Base-by-base conservation (phyloP, 1,140 invertebrate species). In the Muscidifurax raptorellus region DNA sequence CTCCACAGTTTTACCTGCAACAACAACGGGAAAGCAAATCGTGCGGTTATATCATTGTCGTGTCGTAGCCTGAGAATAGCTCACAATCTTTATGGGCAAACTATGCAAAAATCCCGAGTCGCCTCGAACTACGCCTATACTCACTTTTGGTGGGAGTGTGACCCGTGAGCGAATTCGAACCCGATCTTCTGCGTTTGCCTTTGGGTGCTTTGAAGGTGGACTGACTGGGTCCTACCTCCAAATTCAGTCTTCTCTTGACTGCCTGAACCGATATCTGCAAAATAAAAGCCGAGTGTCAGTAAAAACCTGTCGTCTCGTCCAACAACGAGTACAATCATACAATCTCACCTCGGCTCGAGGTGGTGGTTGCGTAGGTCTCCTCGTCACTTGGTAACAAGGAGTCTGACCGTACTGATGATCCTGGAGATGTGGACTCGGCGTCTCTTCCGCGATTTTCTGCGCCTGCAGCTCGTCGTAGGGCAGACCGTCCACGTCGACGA, bases 401-500 rank as follows among this genome's bases (percentile, higher is more conserved):
- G 96, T 97, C 86, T 96, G 96, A 72, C 96, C 96, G 92, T 97
- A 97, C 83, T 96, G 96, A 91, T 97, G 97, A 92, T 97, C 97
- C 85, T 97, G 94, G 85, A 97, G 94, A 92, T 97, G 96, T 77
- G 95, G 95, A 92, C 95, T 96, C 85, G 95, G 95, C 87, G 92
- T 93, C 74, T 93, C 92, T 75, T 93, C 92, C 0, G 92, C 90
- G 15, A 93, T 87, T 82, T 93, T 93, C 84, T 92, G 92, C 67
- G 90, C 81, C 87, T 93, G 92, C 2, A 90, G 84, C 82, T 93
- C 92, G 52, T 92, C 91, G 80, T 92, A 88, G 22, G 91, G 90
- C 27, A 79, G 25, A 0, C 28, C 81, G 71, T 90, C 90, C 78
- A 92, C 90, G n/a, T 93, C 92, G 75, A 93, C 86, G 83, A 91